Evolutionary conservation across 2,888 invertebrate genomes (phyloP).

Genomic region (Copidosoma aretas): DNA sequence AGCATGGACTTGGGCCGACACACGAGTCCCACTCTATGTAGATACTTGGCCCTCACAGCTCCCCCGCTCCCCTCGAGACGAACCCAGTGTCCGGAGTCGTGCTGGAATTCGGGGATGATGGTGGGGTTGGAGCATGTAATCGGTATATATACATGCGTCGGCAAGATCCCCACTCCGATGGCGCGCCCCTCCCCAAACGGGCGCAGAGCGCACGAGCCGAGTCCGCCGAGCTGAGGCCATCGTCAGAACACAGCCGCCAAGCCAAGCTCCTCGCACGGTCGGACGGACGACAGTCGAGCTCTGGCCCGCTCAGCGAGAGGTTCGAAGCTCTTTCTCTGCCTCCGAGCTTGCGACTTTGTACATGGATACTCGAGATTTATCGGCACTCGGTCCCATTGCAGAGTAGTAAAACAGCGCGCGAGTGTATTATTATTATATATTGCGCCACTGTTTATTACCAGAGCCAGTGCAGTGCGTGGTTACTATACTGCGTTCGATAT

Average conservation of each 20-base stretch:
- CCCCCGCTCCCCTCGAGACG: neutral
- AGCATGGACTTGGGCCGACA: neutral
- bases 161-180: constrained; percentile 47
- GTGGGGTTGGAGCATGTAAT: neutral
- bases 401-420: neutral
- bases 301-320: constrained; percentile 56
- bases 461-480: constrained; percentile 16
- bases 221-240: neutral
- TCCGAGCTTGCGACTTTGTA: too few relatives aligned
- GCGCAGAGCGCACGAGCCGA: neutral
- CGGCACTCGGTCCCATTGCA: neutral
- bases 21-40: too few relatives aligned
- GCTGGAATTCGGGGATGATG: constrained; percentile 55
- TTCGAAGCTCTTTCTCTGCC: constrained; percentile 11
- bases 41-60: too few relatives aligned
- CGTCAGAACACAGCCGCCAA: neutral
- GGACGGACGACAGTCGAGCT: constrained; percentile 54
- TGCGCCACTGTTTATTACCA: neutral
- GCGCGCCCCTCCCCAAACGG: neutral
- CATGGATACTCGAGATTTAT: neutral
- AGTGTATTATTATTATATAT: too few relatives aligned
- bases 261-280: neutral
- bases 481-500: too few relatives aligned
- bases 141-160: constrained; percentile 25
- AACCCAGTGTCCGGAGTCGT: constrained; percentile 44